phyloP scores from a whole-genome alignment of 2,888 invertebrate genomes.

The Phytoseiulus persimilis region DNA sequence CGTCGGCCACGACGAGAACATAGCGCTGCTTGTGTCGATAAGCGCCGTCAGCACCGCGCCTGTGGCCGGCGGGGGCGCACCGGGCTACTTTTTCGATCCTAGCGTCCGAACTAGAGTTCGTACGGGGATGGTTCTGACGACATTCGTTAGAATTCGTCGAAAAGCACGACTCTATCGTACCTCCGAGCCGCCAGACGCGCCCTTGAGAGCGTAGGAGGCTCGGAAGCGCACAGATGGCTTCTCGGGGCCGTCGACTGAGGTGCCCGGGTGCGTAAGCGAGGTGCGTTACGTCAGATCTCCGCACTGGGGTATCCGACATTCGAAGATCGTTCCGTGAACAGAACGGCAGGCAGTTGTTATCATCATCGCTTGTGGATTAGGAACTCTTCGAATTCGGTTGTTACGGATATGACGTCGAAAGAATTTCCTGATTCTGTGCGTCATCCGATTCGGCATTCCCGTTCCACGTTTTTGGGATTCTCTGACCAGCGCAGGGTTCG shows the following conservation, averaged over 20 bases:
- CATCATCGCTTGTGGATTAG: too few relatives aligned
- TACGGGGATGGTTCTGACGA: neutral
- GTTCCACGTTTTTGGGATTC: too few relatives aligned
- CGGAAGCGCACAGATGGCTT: neutral
- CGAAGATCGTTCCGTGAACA: neutral
- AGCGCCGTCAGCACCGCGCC: conserved; percentile 5
- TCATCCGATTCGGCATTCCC: too few relatives aligned
- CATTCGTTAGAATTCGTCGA: conserved; percentile 21
- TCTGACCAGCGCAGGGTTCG: too few relatives aligned
- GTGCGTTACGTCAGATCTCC: neutral
- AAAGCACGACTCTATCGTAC: neutral
- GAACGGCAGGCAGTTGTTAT: neutral
- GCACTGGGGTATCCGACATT: neutral
- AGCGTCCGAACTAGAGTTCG: neutral
- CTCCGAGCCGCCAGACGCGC: neutral
- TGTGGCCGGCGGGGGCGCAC: conserved; percentile 31
- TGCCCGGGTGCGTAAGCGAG: conserved; percentile 5
- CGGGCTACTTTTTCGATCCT: conserved; percentile 32
- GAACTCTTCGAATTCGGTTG: too few relatives aligned
- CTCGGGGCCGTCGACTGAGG: neutral
- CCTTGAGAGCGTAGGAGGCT: conserved; percentile 5
- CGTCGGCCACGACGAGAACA: neutral
- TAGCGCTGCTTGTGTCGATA: neutral
- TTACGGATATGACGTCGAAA: too few relatives aligned
- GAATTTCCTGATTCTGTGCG: too few relatives aligned